Base-by-base conservation (phyloP, 1,140 invertebrate genomes). In the Papilio glaucus region DNA sequence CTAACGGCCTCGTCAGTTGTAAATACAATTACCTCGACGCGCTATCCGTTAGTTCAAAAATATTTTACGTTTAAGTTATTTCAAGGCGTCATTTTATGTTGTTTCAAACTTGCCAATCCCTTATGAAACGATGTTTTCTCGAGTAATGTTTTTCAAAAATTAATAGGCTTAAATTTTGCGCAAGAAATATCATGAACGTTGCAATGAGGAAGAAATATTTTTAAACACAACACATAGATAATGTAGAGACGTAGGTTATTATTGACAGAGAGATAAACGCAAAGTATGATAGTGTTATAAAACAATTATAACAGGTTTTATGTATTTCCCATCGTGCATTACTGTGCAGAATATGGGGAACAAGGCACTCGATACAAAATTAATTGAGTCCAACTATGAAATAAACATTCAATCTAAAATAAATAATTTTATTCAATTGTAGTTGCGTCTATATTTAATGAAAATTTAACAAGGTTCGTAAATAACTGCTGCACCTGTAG, bases 181-280 rank as follows among this genome's bases (percentile, higher is more conserved):
- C 10, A 26, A 21, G 18, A 57, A 57, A 24, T 57, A 0, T 57
- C 9, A 12, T 0, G 21, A 57, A 26, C 18, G 49, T 21, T 24
- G 49, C 49, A 24, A 57, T 57, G 9, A 57, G 49, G 49, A 57
- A 57, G 49, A 24, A n/a, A n/a, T 3, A 13, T 57, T 57, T 57
- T 6, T 0, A 57, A 21, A 57, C 49, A 57, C 24, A 57, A 57
- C 21, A 57, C 49, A 24, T 57, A 24, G 49, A 57, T 57, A 57
- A 57, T 0, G 49, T 45, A 8, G n/a, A 42, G 45, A 57, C 24
- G 49, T 18, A 57, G 49, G 49, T 26, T 9, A 57, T 57, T 9
- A 24, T 57, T 57, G 12, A 57, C 2, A 24, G 49, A 57, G 8
- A 2, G 49, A 45, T 57, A 57, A 26, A 57, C 49, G 24, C 21